phyloP scores from a whole-genome alignment of 2,797 vertebrate genomes.

The Limosa lapponica region DNA sequence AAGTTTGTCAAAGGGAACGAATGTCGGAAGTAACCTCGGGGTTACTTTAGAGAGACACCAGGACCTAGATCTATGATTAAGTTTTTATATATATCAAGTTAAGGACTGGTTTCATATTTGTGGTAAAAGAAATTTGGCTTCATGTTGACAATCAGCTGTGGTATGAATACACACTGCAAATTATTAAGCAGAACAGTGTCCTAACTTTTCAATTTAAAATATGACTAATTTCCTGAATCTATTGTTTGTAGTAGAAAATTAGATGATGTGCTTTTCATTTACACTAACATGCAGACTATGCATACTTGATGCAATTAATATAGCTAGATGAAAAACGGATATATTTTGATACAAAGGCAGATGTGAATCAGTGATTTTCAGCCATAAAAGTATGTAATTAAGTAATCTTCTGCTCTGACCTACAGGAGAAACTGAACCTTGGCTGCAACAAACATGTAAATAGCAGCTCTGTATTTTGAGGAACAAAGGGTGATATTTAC shows the following conservation, averaged over 20 bases:
- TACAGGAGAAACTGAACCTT: background rate
- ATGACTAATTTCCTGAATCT: background rate
- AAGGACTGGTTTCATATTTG: background rate
- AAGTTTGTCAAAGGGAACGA: background rate
- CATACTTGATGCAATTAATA: background rate
- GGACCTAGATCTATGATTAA: background rate
- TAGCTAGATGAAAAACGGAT: background rate
- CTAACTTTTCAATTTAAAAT: background rate
- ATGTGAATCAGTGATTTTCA: background rate
- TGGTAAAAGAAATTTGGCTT: background rate
- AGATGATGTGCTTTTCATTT: background rate
- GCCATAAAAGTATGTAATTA: background rate
- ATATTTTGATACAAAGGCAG: background rate
- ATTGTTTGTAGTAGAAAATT: background rate
- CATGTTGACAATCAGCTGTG: background rate
- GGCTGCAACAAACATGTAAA: background rate
- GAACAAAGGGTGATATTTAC: conserved; percentile 28
- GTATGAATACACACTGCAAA: background rate
- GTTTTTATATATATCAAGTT: background rate
- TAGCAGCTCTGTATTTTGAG: conserved; percentile 2
- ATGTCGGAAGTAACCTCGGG: background rate
- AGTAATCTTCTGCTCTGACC: background rate
- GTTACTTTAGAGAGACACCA: background rate
- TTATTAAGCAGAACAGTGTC: background rate
- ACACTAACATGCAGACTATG: background rate